phyloP scores from a whole-genome alignment of 2,113 vertebrate species.

The Tyto alba region DNA sequence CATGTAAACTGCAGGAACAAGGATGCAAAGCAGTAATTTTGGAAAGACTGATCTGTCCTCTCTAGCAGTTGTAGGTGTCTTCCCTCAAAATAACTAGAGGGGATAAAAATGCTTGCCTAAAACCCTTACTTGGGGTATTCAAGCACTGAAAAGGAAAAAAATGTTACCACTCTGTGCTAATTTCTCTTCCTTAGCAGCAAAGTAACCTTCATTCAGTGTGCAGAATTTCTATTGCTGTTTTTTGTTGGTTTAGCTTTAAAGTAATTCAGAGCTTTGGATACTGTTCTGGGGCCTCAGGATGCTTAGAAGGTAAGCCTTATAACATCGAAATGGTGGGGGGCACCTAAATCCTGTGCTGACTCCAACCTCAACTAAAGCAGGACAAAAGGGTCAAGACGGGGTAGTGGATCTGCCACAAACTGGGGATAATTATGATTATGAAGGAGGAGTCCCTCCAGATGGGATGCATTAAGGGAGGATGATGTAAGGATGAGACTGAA shows the following conservation, averaged over 20 bases:
- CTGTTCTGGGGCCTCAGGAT: not conserved
- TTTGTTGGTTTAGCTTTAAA: not conserved
- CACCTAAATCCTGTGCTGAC: not conserved
- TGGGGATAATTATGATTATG: not conserved
- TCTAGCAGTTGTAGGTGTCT: not conserved
- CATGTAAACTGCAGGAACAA: not conserved
- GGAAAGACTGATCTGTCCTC: not conserved
- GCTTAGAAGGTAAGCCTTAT: not conserved
- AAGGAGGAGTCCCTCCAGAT: constrained; percentile 37
- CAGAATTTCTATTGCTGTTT: not conserved
- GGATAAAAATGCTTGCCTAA: not conserved
- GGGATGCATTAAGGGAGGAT: constrained; percentile 34
- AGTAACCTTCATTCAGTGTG: not conserved
- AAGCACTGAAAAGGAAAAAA: not conserved
- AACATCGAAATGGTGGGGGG: accelerated
- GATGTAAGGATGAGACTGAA: constrained; percentile 41
- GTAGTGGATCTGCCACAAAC: not conserved
- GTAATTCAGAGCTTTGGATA: not conserved
- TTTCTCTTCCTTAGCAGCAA: not conserved
- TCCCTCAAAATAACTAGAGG: not conserved
- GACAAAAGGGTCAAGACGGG: not conserved
- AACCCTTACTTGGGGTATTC: not conserved
- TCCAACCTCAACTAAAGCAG: not conserved
- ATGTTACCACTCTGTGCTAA: not conserved
- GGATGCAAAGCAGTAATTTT: not conserved